These are phyloP conservation scores for Notothenia coriiceps DNA, from an alignment of 2,113 vertebrate genomes.

Conservation along the genomic window DNA sequence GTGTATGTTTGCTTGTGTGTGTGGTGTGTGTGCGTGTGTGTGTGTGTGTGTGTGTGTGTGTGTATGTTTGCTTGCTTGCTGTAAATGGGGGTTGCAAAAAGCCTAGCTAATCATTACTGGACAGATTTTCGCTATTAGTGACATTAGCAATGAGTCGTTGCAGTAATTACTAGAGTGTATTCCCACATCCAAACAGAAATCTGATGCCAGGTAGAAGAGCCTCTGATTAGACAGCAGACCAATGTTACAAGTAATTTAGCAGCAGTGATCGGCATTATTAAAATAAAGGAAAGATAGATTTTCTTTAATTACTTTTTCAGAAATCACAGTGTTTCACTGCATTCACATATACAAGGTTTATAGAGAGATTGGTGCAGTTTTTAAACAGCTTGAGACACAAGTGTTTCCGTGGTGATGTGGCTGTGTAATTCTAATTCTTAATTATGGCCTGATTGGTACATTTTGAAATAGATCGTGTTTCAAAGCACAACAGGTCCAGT, in stretches of 20 bases:
- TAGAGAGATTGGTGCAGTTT: background rate
- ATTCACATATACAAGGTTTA: background rate
- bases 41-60: background rate
- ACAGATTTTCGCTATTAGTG: slow-evolving; percentile 45
- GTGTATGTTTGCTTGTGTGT: slow-evolving; percentile 12
- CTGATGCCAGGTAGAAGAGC: slow-evolving; percentile 37
- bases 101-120: slow-evolving; percentile 57
- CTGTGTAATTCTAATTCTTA: background rate
- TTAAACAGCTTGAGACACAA: background rate
- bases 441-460: background rate
- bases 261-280: background rate
- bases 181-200: slow-evolving; percentile 35
- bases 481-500: background rate
- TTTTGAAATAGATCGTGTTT: background rate
- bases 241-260: slow-evolving; percentile 30
- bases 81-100: slow-evolving; percentile 45
- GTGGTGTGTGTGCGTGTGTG: slow-evolving; percentile 15
- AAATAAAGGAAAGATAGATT: background rate
- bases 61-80: background rate
- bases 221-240: slow-evolving; percentile 12
- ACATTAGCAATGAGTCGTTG: slow-evolving; percentile 36
- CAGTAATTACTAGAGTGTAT: slow-evolving; percentile 36
- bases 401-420: background rate
- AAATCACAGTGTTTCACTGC: background rate
- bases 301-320: slow-evolving; percentile 3